Percentiles rank a stretch among this genome's conserved stretches.
phyloP scores from a whole-genome alignment of 1,140 invertebrate species.

The Lordiphosa collinella region DNA sequence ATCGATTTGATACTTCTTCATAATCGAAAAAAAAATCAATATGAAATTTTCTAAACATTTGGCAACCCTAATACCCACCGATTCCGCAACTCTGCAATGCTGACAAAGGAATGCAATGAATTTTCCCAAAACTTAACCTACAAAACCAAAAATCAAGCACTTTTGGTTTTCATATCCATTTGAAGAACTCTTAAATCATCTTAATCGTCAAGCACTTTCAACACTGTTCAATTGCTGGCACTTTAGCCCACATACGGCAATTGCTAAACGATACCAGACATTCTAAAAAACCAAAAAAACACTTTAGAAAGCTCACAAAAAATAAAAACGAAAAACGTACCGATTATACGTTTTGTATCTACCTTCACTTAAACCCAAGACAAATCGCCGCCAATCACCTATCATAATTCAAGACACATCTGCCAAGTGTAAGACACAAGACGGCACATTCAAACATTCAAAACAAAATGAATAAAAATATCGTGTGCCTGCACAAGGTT shows the following conservation, averaged over 20 bases:
- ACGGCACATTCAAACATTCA: constrained; percentile 14
- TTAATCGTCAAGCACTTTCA: constrained; percentile 8
- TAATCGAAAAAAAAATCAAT: too few species aligned
- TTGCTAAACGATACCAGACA: constrained; percentile 17
- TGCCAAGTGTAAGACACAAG: constrained; percentile 29
- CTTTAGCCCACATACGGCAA: background rate
- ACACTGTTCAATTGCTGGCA: constrained; percentile 14
- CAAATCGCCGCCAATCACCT: constrained; percentile 56
- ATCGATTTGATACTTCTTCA: too few species aligned
- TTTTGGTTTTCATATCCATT: constrained; percentile 3
- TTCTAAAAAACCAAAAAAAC: constrained; percentile 46
- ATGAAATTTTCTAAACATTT: too few species aligned
- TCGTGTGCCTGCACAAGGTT: constrained; percentile 11
- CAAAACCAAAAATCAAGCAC: background rate
- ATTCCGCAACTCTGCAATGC: too few species aligned
- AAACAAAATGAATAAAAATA: constrained; percentile 1
- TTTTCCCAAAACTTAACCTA: too few species aligned
- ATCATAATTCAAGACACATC: constrained; percentile 64
- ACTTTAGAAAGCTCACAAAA: constrained; percentile 13
- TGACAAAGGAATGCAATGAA: too few species aligned
- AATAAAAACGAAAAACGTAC: constrained; percentile 1
- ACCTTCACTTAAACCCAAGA: constrained; percentile 35
- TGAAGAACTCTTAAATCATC: constrained; percentile 2
- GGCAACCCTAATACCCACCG: too few species aligned
- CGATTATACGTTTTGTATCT: constrained; percentile 9